A percentile compares a stretch with the other conserved stretches of the same genome.
These are phyloP conservation scores for Pseudopodoces humilis DNA, from an alignment of 2,113 vertebrate species.

Conservation along the genomic window DNA sequence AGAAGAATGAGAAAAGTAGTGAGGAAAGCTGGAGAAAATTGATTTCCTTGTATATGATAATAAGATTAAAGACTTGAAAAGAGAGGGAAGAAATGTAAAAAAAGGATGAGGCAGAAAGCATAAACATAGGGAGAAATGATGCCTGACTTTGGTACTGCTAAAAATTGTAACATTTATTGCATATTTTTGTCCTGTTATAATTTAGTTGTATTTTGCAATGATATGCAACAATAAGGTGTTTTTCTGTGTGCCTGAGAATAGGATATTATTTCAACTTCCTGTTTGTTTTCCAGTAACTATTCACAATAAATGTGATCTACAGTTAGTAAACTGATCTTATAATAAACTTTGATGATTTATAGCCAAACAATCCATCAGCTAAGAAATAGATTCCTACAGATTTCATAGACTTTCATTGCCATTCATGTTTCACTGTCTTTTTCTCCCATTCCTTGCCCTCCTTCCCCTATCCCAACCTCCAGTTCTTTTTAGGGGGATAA, in stretches of 20 bases:
- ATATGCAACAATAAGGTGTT: neutral
- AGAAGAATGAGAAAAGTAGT: neutral
- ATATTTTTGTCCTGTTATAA: neutral
- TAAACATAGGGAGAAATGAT: neutral
- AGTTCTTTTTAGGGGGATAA: neutral
- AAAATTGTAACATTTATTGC: neutral
- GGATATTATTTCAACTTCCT: neutral
- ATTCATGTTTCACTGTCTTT: neutral
- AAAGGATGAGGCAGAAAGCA: neutral
- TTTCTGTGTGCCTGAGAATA: neutral
- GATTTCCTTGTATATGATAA: neutral
- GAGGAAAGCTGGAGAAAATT: neutral
- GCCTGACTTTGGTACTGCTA: neutral
- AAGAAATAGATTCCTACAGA: neutral
- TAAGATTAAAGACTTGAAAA: neutral
- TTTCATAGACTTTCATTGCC: neutral
- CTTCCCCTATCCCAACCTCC: accelerated
- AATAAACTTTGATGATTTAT: neutral
- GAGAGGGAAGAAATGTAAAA: neutral
- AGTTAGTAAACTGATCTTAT: neutral
- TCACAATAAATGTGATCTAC: neutral
- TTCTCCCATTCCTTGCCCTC: neutral
- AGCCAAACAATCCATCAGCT: neutral
- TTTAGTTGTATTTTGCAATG: neutral
- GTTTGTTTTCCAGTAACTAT: neutral